phyloP scores from a whole-genome alignment of 2,797 vertebrate genomes.

The Hemibagrus guttatus region DNA sequence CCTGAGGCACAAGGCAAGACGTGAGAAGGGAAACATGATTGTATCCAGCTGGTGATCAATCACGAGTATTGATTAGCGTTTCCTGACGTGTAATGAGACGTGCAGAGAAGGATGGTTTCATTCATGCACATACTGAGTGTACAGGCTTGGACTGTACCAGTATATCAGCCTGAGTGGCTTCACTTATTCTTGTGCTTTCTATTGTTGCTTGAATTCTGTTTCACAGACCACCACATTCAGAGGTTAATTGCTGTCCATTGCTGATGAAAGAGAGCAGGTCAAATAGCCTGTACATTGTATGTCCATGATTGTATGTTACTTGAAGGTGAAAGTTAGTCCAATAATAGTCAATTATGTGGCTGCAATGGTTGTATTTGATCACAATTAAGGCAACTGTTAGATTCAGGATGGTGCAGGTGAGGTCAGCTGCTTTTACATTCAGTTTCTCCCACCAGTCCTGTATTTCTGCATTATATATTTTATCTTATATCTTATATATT shows the following conservation, averaged over 20 bases:
- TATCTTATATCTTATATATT: too few relatives aligned
- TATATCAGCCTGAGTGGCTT: not conserved
- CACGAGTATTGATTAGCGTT: constrained; percentile 58
- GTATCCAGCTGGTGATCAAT: constrained; percentile 58
- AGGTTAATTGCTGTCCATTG: constrained; percentile 55
- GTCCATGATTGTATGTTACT: not conserved
- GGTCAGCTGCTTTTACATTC: too few relatives aligned
- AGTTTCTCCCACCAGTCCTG: too few relatives aligned
- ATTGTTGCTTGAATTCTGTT: constrained; percentile 41
- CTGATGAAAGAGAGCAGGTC: constrained; percentile 33
- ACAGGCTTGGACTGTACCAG: constrained; percentile 1
- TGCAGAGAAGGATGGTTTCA: constrained; percentile 43
- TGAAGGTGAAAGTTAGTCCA: not conserved
- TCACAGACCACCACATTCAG: constrained; percentile 37
- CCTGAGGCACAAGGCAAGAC: constrained; percentile 51
- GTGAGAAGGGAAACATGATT: constrained; percentile 54
- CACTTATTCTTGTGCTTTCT: constrained; percentile 8
- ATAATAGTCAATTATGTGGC: not conserved
- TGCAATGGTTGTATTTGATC: not conserved
- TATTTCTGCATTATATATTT: too few relatives aligned
- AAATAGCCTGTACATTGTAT: not conserved
- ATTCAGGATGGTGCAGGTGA: too few relatives aligned
- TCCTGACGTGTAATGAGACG: constrained; percentile 56
- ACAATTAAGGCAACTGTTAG: not conserved
- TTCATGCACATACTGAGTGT: constrained; percentile 6